Conservation (phyloP, 2,797 vertebrate species). For the Hybognathus amarus region DNA sequence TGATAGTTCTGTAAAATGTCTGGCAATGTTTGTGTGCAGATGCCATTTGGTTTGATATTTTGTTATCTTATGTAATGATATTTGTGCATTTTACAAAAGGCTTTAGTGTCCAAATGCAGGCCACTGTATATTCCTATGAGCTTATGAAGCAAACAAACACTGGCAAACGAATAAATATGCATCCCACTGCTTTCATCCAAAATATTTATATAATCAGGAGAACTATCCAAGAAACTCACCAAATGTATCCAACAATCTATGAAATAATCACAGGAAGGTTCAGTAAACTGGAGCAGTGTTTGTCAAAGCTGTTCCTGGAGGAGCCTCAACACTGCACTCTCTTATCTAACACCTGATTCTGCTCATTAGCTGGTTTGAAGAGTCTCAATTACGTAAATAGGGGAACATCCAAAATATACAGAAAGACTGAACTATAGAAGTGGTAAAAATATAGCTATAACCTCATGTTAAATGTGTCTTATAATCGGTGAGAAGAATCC, state of each 20-base stretch:
- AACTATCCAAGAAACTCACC: neutral
- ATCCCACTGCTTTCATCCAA: neutral
- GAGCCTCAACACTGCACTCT: conserved; percentile 8
- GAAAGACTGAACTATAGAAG: neutral
- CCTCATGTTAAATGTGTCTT: conserved; percentile 10
- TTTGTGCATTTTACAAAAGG: neutral
- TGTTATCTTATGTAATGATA: neutral
- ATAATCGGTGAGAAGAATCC: conserved; percentile 26
- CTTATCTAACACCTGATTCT: conserved; percentile 3
- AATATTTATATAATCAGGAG: conserved; percentile 22
- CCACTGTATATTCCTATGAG: neutral
- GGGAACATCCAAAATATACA: neutral
- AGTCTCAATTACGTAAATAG: neutral
- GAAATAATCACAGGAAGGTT: neutral
- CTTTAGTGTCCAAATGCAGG: conserved; percentile 1
- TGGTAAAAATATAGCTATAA: conserved; percentile 9
- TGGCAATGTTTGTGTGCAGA: conserved; percentile 1
- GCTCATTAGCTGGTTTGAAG: conserved; percentile 3
- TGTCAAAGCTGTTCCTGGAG: conserved; percentile 14
- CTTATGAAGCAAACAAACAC: conserved; percentile 2
- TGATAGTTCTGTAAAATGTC: neutral
- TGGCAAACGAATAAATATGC: conserved; percentile 11
- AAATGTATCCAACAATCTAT: conserved; percentile 17
- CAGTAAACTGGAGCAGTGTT: conserved; percentile 3
- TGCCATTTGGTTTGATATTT: conserved; percentile 12